Evolutionary conservation across 2,888 invertebrate genomes (phyloP), one percentile per base, ranked within the genome.

Genomic region (Sinelater perroti): DNA sequence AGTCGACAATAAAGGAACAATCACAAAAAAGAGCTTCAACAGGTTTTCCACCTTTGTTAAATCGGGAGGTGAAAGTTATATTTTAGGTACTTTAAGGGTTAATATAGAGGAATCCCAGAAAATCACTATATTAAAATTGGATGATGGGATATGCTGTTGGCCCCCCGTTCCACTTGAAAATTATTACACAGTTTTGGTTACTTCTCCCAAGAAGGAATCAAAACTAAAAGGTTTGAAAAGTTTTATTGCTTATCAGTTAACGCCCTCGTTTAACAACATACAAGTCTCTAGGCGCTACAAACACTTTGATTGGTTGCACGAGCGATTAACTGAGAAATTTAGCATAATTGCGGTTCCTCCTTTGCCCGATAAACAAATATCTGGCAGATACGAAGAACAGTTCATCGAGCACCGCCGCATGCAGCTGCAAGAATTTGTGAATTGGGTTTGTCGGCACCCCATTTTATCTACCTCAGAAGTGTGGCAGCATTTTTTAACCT

Each of bases 261-360:
- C 95, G 49, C 97, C 97, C 2, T 93, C 95, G 79, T 95, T 95
- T 75, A 95, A 92, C 75, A 92, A 92, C 73, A 91, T 95, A 68
- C 93, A 95, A 82, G 97, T 94, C 18, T 93, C 92, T 26, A 85
- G 98, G 64, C 85, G 98, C 67, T 98, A 97, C 80, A 99, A 99
- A 79, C 98, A 98, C 78, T 99, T 99, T 79, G 98, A 99, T 82
- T 99, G 99, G 99, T 79, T 99, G 49, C 97, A 97, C 79, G 94
- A 94, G 75, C 85, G 97, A 67, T 81, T 99, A 62, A 89, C 90
- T 69, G 94, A 93, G 67, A 99, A 99, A 79, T 99, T 94, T 78
- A 89, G 93, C 66, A 85, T 97, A 49, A 90, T 98, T 70, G 95
- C 97, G 1, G 91, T 98, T 70, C 98, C 99, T 54, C 97, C 98